Evolutionary conservation across 2,888 invertebrate species (phyloP), one percentile per base, ranked within the genome.

Genomic region (Xanthia icteritia): DNA sequence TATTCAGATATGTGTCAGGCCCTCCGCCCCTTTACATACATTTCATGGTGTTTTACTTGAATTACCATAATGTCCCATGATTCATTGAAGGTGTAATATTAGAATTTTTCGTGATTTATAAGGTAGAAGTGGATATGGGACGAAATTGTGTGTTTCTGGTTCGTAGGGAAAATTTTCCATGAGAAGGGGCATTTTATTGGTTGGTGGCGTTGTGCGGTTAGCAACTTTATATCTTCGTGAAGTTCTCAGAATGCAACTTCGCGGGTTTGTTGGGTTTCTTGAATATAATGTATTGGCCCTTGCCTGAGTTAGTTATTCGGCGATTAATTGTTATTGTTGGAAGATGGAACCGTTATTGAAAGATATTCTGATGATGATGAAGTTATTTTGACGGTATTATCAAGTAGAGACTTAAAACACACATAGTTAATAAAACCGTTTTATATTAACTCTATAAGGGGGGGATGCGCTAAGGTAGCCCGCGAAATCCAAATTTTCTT

Each of bases 61-160:
- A 93, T 93, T 93, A 87, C 67, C 93, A 94, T 94, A 93, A 93
- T 90, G 91, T 88, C 87, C 88, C 87, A 90, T 86, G 86, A 89
- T 84, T 83, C 79, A 85, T 81, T 80, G 54, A 77, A 79, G 74
- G 85, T 85, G 83, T 89, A 82, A 85, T 78, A 83, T 83, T 82
- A 79, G 76, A 79, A 70, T 78, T 85, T 83, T 84, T 86, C 76
- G 11, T 72, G 71, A 84, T 74, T 82, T 71, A 84, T 76, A 27
- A 61, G 54, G 70, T 63, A 36, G 48, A 64, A 15, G 65, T 54
- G 64, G 45, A 13, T 67, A 31, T 66, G 48, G 63, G 31, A 48
- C 66, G 72, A 69, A 71, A 81, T 66, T 63, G 58, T 23, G 36
- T 56, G 60, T 36, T 64, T 61, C 15, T 58, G 20, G 56, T 69